Percentiles rank a stretch among this genome's conserved stretches.
Evolutionary conservation across 92 coral and sea anemone genomes (phyloP).

Genomic region (Virgularia gustaviana): DNA sequence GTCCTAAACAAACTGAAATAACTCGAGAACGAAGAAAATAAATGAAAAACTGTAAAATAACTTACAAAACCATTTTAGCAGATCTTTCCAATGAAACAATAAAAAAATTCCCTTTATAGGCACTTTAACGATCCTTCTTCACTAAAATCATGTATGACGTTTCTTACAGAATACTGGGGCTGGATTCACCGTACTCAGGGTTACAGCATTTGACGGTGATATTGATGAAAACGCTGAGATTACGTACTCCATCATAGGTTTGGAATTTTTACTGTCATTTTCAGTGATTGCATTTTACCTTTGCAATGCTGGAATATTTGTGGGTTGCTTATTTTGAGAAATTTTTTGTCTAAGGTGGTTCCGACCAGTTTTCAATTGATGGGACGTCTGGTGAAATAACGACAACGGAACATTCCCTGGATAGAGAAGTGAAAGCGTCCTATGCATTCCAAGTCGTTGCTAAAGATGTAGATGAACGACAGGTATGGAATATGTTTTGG

Average conservation of each 20-base stretch:
- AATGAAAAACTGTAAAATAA: no score
- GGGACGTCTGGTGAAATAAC: constrained; percentile 79
- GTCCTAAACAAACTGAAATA: no score
- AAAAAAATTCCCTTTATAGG: neutral
- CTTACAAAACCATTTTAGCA: no score
- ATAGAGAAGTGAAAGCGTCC: constrained; percentile 65
- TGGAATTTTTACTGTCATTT: neutral
- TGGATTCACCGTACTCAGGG: constrained; percentile 71
- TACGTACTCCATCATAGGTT: constrained; percentile 75
- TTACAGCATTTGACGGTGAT: constrained; percentile 74
- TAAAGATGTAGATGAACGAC: constrained; percentile 61
- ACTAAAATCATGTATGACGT: neutral
- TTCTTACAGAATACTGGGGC: constrained; percentile 66
- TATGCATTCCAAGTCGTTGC: constrained; percentile 67
- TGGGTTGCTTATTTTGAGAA: neutral
- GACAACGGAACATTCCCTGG: constrained; percentile 63
- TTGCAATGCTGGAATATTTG: neutral
- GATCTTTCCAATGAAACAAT: no score
- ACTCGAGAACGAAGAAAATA: no score
- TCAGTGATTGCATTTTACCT: neutral
- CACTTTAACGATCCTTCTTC: neutral
- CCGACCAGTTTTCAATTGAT: constrained; percentile 65
- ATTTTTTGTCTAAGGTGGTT: constrained; percentile 51
- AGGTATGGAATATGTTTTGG: constrained; percentile 38
- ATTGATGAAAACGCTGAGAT: constrained; percentile 75